Conservation (phyloP, 2,797 vertebrate species). For the Acestrorhynchus altus region DNA sequence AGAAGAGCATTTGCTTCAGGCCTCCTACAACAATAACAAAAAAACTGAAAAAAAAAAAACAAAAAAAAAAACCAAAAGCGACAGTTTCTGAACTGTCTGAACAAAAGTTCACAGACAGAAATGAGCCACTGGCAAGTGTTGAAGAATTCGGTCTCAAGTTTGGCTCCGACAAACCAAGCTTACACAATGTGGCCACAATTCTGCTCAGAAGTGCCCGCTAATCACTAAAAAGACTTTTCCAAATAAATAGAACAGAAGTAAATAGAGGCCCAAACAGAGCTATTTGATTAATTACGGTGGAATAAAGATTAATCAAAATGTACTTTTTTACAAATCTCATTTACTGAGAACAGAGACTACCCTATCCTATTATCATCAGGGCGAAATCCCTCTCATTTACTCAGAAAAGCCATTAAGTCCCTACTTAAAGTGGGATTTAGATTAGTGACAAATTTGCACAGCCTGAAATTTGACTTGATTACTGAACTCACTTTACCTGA, state of each 20-base stretch:
- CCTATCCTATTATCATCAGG: constrained; percentile 1
- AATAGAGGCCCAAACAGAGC: neutral
- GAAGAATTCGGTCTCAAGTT: neutral
- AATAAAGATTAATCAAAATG: constrained; percentile 17
- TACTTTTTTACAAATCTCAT: constrained; percentile 11
- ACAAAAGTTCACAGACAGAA: neutral
- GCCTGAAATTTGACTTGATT: neutral
- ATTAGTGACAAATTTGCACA: constrained; percentile 1
- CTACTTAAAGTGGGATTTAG: constrained; percentile 17
- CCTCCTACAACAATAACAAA: neutral
- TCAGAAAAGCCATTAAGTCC: constrained; percentile 19
- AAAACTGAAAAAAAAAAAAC: neutral
- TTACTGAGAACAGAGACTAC: constrained; percentile 6
- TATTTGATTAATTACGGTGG: neutral
- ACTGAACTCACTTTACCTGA: neutral
- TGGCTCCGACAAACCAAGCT: neutral
- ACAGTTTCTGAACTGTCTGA: neutral
- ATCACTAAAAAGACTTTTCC: neutral
- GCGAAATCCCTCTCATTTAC: constrained; percentile 13
- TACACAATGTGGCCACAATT: neutral
- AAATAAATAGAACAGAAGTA: no score
- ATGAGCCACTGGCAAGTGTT: neutral
- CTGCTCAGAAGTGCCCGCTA: no score
- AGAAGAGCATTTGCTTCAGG: constrained; percentile 5
- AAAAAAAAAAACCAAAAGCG: neutral